These are phyloP conservation scores for Poeciliopsis presidionis DNA, from an alignment of 2,797 vertebrate genomes.

Conservation along the genomic window DNA sequence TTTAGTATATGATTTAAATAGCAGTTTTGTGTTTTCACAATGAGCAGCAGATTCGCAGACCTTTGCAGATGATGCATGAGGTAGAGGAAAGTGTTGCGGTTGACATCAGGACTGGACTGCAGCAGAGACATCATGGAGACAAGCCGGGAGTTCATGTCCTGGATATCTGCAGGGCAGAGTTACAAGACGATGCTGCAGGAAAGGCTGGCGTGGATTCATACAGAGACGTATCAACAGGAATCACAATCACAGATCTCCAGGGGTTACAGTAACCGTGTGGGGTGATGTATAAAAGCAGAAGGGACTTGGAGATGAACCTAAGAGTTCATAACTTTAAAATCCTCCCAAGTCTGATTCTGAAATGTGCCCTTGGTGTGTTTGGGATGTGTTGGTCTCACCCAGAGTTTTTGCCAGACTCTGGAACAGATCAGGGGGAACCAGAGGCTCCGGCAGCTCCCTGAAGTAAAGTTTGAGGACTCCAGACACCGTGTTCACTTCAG, in stretches of 20 bases:
- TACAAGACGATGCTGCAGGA: not conserved
- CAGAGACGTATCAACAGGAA: not conserved
- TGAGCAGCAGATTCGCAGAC: slow-evolving; percentile 43
- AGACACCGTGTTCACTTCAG: slow-evolving; percentile 78
- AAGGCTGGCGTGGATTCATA: not conserved
- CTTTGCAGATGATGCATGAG: slow-evolving; percentile 80
- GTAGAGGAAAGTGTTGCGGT: slow-evolving; percentile 80
- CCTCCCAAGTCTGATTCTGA: not conserved
- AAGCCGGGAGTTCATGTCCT: slow-evolving; percentile 58
- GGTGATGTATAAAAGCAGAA: not conserved
- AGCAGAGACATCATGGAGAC: slow-evolving; percentile 73
- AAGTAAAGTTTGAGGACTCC: slow-evolving; percentile 82
- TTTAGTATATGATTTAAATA: not conserved
- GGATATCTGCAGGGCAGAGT: slow-evolving; percentile 57
- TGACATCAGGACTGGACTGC: slow-evolving; percentile 71
- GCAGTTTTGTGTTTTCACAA: not conserved
- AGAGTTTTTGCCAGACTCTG: slow-evolving; percentile 65
- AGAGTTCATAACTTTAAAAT: not conserved
- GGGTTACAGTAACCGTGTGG: not conserved
- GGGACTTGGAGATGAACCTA: not conserved
- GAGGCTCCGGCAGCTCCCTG: slow-evolving; percentile 79
- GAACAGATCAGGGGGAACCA: slow-evolving; percentile 75
- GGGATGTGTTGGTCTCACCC: slow-evolving; percentile 54
- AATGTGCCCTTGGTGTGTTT: not conserved
- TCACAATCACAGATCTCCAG: not conserved